A percentile compares a stretch with the other conserved stretches of the same genome.
These are phyloP conservation scores for Sander vitreus DNA, from an alignment of 2,113 vertebrate genomes.

Conservation along the genomic window DNA sequence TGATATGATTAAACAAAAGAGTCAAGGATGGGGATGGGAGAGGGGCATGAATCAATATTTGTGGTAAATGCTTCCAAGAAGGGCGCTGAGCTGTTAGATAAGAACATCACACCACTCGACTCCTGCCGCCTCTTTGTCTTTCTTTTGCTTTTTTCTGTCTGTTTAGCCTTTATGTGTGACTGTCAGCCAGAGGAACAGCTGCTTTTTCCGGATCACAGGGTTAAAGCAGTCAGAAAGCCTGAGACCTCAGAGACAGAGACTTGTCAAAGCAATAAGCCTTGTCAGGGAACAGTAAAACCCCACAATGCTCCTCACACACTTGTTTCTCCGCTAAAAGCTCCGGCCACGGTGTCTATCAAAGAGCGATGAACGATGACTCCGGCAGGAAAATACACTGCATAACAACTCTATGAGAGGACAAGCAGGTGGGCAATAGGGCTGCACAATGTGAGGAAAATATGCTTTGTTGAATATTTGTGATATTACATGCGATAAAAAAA, in stretches of 20 bases:
- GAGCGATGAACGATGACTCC: background rate
- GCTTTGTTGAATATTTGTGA: too few relatives aligned
- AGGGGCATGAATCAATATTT: constrained; percentile 63
- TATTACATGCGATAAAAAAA: too few relatives aligned
- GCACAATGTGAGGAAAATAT: too few relatives aligned
- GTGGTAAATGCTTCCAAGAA: constrained; percentile 63
- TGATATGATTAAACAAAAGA: constrained; percentile 77
- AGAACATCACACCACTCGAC: constrained; percentile 52
- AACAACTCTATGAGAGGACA: constrained; percentile 4
- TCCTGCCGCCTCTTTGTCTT: background rate
- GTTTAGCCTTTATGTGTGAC: constrained; percentile 22
- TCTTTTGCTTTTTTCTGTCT: constrained; percentile 17
- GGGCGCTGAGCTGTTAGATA: constrained; percentile 53
- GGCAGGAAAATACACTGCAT: background rate
- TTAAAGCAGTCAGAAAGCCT: constrained; percentile 61
- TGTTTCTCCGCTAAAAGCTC: constrained; percentile 8
- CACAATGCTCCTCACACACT: constrained; percentile 30
- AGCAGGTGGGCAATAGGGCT: background rate
- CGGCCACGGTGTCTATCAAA: constrained; percentile 17
- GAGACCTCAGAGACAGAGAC: constrained; percentile 54
- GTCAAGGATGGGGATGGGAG: constrained; percentile 17
- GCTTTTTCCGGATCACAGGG: constrained; percentile 62
- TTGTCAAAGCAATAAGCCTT: constrained; percentile 69
- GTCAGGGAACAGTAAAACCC: constrained; percentile 52
- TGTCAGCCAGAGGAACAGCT: constrained; percentile 36